phyloP scores from a whole-genome alignment of 2,113 vertebrate species.

The Polyodon spathula region DNA sequence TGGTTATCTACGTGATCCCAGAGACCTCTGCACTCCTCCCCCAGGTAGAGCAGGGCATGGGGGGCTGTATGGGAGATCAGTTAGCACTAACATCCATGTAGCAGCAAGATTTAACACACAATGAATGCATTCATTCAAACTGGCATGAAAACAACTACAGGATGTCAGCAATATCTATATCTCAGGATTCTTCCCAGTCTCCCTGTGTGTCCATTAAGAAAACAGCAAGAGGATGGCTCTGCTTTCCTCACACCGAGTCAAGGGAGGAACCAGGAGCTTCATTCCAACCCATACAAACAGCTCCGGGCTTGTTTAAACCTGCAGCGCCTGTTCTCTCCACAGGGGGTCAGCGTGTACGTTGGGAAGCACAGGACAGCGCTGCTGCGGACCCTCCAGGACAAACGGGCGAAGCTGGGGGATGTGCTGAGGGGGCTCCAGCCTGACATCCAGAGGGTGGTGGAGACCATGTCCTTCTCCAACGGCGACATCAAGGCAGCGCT shows the following conservation, averaged over 20 bases:
- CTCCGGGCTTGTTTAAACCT: neutral
- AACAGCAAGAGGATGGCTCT: too few species aligned
- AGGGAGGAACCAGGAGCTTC: too few species aligned
- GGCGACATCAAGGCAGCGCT: constrained; percentile 64
- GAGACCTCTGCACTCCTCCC: constrained; percentile 65
- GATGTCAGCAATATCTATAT: too few species aligned
- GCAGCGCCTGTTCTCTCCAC: neutral
- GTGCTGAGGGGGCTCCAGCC: constrained; percentile 48
- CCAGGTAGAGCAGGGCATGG: constrained; percentile 51
- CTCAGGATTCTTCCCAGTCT: too few species aligned
- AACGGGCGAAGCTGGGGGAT: constrained; percentile 42
- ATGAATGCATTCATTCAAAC: too few species aligned
- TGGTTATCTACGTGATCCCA: constrained; percentile 75
- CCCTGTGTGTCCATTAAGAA: too few species aligned
- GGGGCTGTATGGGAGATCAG: too few species aligned
- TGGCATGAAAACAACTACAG: too few species aligned
- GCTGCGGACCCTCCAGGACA: constrained; percentile 35
- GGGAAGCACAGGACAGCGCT: constrained; percentile 73
- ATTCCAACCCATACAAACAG: too few species aligned
- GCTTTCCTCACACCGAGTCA: too few species aligned
- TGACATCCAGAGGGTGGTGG: constrained; percentile 55
- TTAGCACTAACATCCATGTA: too few species aligned
- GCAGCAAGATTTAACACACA: too few species aligned
- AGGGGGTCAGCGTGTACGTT: constrained; percentile 67
- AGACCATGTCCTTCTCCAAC: constrained; percentile 79